phyloP scores from a whole-genome alignment of 1,140 invertebrate genomes.

The Phenacoccus solenopsis region DNA sequence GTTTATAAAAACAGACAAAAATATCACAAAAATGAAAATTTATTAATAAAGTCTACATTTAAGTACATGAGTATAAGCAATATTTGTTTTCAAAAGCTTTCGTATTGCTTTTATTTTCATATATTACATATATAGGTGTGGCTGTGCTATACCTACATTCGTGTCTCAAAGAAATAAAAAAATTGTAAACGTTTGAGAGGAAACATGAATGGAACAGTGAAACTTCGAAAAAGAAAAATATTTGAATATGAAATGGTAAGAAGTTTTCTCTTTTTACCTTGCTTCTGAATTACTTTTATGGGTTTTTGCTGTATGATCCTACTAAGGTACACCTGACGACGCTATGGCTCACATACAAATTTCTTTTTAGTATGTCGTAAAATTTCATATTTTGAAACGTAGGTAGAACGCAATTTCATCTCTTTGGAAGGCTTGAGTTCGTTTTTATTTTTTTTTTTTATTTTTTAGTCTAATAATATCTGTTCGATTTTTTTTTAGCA shows the following conservation, averaged over 20 bases:
- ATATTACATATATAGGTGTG: background rate
- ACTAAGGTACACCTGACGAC: slow-evolving; percentile 1
- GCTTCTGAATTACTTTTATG: background rate
- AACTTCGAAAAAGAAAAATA: background rate
- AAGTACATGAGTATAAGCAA: background rate
- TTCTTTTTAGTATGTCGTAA: background rate
- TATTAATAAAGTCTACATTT: background rate
- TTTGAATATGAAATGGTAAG: background rate
- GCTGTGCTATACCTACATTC: no score
- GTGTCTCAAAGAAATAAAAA: background rate
- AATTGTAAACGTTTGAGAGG: background rate
- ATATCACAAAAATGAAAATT: background rate
- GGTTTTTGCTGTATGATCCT: background rate
- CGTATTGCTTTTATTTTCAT: background rate
- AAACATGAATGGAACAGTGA: background rate
- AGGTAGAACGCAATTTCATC: background rate
- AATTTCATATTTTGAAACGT: background rate
- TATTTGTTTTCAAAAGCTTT: background rate
- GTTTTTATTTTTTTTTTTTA: background rate
- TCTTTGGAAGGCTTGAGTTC: background rate
- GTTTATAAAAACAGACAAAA: no score
- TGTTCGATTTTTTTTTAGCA: no score
- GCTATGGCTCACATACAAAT: background rate
- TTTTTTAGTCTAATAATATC: background rate
- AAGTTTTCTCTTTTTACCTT: slow-evolving; percentile 1